Evolutionary conservation across 2,888 invertebrate genomes (phyloP).

Genomic region (Agrypnus murinus): DNA sequence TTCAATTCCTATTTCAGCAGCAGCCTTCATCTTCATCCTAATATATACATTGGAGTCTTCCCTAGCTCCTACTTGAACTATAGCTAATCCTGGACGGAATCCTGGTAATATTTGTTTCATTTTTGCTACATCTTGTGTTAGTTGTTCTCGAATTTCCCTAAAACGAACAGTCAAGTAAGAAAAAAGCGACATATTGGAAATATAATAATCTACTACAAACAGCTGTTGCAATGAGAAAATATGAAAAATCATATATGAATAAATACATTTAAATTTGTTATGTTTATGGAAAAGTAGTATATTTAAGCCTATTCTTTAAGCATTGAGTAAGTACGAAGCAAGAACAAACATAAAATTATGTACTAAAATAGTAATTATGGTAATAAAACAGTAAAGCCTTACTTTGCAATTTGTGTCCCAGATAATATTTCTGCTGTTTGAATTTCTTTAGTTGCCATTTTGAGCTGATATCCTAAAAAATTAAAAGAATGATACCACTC

Average conservation of each 20-base stretch:
- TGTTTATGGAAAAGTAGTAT: no score
- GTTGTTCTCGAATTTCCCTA: conserved; percentile 82
- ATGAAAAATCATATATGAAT: neutral
- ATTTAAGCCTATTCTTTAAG: no score
- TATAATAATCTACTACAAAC: conserved; percentile 2
- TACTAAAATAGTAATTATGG: no score
- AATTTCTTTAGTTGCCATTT: conserved; percentile 60
- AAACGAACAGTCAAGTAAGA: conserved; percentile 43
- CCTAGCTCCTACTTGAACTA: conserved; percentile 96
- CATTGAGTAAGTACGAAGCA: no score
- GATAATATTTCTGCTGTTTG: conserved; percentile 74
- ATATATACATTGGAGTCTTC: conserved; percentile 99
- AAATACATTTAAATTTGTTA: neutral
- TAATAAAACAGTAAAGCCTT: conserved; percentile 63
- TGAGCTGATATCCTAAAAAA: conserved; percentile 39
- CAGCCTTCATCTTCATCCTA: conserved; percentile 95
- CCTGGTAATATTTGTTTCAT: conserved; percentile 75
- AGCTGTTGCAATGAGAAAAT: neutral
- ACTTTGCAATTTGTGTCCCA: conserved; percentile 82
- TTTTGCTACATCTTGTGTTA: conserved; percentile 79
- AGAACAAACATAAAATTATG: no score
- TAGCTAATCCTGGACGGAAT: conserved; percentile 87
- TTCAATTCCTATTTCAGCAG: conserved; percentile 90
- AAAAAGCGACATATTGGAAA: no score
- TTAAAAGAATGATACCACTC: conserved; percentile 11